A percentile compares a stretch with the other conserved stretches of the same genome.
Evolutionary conservation across 1,140 invertebrate genomes (phyloP).

Genomic region (Asobara japonica): DNA sequence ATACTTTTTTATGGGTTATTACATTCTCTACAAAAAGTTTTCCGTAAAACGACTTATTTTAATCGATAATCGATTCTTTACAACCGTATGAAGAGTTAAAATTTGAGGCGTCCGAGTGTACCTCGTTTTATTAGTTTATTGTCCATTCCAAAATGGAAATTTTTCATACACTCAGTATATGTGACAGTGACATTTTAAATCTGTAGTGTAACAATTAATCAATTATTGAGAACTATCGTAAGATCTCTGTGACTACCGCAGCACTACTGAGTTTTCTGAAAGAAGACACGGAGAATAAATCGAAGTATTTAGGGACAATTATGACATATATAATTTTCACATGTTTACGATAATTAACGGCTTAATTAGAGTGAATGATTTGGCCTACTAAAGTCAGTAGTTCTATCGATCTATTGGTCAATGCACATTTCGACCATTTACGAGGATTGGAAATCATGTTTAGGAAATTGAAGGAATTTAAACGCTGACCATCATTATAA

Average conservation of each 20-base stretch:
- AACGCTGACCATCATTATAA: too few species aligned
- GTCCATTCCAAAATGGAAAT: too few species aligned
- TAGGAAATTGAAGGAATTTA: neutral
- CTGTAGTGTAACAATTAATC: neutral
- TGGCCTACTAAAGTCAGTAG: slow-evolving; percentile 12
- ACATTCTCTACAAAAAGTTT: too few species aligned
- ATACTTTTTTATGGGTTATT: neutral
- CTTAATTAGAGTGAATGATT: neutral
- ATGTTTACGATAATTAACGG: neutral
- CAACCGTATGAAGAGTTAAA: too few species aligned
- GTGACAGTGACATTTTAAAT: neutral
- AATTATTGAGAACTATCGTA: neutral
- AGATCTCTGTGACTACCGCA: neutral
- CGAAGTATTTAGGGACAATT: neutral
- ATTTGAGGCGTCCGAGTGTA: too few species aligned
- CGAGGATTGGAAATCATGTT: neutral
- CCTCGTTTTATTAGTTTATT: too few species aligned
- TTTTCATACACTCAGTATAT: too few species aligned
- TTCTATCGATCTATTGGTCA: neutral
- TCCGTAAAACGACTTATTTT: too few species aligned
- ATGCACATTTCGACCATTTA: neutral
- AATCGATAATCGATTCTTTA: too few species aligned
- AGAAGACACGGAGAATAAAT: neutral
- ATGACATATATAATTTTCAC: neutral
- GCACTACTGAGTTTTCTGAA: neutral